Evolutionary conservation across 2,797 vertebrate genomes (phyloP).

Genomic region (Leptodactylus fallax): DNA sequence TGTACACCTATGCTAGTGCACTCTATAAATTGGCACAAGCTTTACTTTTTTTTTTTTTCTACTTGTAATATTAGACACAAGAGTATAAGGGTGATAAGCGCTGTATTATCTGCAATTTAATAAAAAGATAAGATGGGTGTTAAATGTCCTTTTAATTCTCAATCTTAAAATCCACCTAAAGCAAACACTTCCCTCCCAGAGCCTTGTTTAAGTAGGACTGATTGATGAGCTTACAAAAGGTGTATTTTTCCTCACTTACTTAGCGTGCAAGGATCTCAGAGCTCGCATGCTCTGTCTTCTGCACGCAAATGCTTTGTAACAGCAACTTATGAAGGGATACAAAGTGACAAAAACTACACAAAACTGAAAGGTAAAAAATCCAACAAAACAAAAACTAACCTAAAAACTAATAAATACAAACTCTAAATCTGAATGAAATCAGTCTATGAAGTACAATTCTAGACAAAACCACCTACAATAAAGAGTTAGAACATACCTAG

Average conservation of each 20-base stretch:
- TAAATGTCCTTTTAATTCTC: neutral
- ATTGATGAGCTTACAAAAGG: constrained; percentile 63
- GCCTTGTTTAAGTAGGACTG: constrained; percentile 52
- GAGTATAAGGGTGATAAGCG: neutral
- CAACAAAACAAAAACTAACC: neutral
- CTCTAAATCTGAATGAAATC: neutral
- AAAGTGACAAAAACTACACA: neutral
- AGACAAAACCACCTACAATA: neutral
- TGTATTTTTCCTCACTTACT: constrained; percentile 58
- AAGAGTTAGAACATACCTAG: constrained; percentile 65
- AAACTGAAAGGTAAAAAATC: neutral
- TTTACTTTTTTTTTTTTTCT: neutral
- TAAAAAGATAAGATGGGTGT: constrained; percentile 19
- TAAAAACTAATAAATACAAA: neutral
- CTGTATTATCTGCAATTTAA: neutral
- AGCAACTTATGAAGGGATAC: neutral
- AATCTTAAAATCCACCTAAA: constrained; percentile 55
- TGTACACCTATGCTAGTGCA: no score
- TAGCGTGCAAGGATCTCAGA: neutral
- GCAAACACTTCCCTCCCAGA: constrained; percentile 56
- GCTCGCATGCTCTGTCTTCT: neutral
- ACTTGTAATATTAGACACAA: neutral
- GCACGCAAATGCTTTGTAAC: constrained; percentile 41
- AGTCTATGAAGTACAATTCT: neutral
- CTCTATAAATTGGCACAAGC: neutral